Evolutionary conservation across 2,797 vertebrate genomes (phyloP).

Genomic region (Tenualosa thibaudeaui): DNA sequence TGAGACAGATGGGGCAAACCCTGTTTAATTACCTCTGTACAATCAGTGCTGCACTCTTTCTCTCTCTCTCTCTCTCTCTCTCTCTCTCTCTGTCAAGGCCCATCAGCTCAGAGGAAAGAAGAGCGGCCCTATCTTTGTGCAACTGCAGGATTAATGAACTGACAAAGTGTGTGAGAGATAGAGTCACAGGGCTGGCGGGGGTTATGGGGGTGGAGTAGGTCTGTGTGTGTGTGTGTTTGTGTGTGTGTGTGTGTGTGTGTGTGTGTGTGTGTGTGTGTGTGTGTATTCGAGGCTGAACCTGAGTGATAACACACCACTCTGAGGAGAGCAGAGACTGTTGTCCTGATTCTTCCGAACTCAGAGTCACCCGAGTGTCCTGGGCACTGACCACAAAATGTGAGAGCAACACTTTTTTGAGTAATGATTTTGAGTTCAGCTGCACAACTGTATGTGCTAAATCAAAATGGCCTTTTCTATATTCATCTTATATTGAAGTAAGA

Average conservation of each 20-base stretch:
- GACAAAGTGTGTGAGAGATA: conserved; percentile 55
- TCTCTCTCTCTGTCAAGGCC: conserved; percentile 56
- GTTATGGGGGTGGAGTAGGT: conserved; percentile 7
- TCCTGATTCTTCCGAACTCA: neutral
- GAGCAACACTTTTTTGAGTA: too few species aligned
- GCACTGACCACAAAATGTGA: neutral
- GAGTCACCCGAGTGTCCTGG: neutral
- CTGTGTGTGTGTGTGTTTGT: conserved; percentile 31
- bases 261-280: conserved; percentile 30
- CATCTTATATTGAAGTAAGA: neutral
- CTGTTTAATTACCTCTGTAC: conserved; percentile 55
- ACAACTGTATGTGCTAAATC: too few species aligned
- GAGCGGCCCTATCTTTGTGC: conserved; percentile 57
- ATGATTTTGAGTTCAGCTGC: neutral
- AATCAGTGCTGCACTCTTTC: conserved; percentile 57
- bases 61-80: conserved; percentile 53
- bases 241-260: conserved; percentile 29
- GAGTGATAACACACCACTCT: neutral
- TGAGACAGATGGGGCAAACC: conserved; percentile 41
- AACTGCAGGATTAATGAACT: conserved; percentile 63
- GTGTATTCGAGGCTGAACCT: conserved; percentile 31
- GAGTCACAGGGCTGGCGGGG: neutral
- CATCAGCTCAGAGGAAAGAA: conserved; percentile 51
- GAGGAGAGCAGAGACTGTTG: conserved; percentile 31
- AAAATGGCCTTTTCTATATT: too few species aligned